A percentile compares a stretch with the other conserved stretches of the same genome.
These are phyloP conservation scores for Poecilia latipinna DNA, from an alignment of 2,113 vertebrate species.

Conservation along the genomic window DNA sequence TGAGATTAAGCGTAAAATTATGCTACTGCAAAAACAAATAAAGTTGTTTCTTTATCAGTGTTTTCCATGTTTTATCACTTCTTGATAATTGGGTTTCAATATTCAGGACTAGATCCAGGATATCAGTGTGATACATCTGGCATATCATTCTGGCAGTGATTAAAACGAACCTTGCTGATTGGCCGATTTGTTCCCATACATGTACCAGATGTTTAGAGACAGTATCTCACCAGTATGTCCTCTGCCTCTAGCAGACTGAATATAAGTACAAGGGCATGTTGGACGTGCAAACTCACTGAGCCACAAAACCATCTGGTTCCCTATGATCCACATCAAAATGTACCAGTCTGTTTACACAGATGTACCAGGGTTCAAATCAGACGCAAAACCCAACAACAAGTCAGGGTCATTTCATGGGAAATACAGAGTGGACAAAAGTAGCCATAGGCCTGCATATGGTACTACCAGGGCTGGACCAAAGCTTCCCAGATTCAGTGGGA, in stretches of 20 bases:
- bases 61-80: no score
- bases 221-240: not conserved
- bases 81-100: no score
- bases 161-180: no score
- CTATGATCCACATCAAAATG: conserved; percentile 37
- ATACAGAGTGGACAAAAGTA: not conserved
- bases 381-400: conserved; percentile 32
- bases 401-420: conserved; percentile 37
- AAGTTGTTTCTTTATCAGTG: no score
- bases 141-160: no score
- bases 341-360: conserved; percentile 36
- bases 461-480: conserved; percentile 18
- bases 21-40: no score
- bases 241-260: not conserved
- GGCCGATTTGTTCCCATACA: not conserved
- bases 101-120: no score
- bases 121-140: no score
- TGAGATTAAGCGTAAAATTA: no score
- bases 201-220: not conserved
- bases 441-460: conserved; percentile 10
- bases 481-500: not conserved
- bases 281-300: conserved; percentile 20
- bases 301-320: conserved; percentile 51
- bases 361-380: conserved; percentile 32
- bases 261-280: conserved; percentile 4